Conservation (phyloP, 2,113 vertebrate species). For the Takifugu bimaculatus region DNA sequence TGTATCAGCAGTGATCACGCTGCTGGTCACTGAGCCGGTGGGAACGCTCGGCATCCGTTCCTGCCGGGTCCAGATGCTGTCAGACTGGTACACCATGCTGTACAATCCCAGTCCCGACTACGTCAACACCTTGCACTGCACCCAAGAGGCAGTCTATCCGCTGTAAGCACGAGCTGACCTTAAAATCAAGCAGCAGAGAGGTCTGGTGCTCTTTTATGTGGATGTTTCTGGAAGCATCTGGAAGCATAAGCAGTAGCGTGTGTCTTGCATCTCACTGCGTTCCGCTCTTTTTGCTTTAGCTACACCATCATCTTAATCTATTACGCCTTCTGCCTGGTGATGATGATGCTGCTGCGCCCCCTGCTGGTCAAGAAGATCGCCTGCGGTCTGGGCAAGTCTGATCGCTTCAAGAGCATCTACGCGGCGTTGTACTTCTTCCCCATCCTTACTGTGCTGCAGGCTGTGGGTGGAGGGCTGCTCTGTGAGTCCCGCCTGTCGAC, state of each 20-base stretch:
- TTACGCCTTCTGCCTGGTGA: constrained; percentile 90
- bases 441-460: constrained; percentile 92
- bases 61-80: constrained; percentile 89
- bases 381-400: constrained; percentile 91
- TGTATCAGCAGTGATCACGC: constrained; percentile 78
- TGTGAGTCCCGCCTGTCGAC: constrained; percentile 77
- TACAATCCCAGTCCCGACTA: constrained; percentile 98
- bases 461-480: constrained; percentile 91
- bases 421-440: constrained; percentile 98
- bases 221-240: not conserved
- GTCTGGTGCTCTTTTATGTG: not conserved
- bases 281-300: constrained; percentile 59
- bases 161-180: constrained; percentile 69
- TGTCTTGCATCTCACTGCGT: not conserved
- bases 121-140: constrained; percentile 91
- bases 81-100: constrained; percentile 99
- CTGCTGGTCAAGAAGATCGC: constrained; percentile 96
- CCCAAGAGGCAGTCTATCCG: constrained; percentile 94
- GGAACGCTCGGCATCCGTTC: constrained; percentile 84
- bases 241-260: not conserved
- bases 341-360: constrained; percentile 97
- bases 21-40: constrained; percentile 86
- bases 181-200: not conserved
- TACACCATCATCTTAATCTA: constrained; percentile 98
- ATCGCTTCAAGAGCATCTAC: constrained; percentile 96